Evolutionary conservation across 2,888 invertebrate genomes (phyloP).

Genomic region (Meliscaeva auricollis): DNA sequence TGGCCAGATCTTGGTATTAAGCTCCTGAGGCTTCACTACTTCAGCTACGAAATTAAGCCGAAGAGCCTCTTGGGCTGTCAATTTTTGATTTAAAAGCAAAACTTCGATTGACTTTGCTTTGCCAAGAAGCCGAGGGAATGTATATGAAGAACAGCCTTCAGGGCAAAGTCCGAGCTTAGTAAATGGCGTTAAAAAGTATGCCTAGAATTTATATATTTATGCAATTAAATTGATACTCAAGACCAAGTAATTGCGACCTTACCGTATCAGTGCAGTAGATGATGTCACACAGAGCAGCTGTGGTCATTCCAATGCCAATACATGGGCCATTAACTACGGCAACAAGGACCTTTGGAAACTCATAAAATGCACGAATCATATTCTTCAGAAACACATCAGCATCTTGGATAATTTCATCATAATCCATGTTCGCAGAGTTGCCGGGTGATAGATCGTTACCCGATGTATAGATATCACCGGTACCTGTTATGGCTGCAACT

Average conservation of each 20-base stretch:
- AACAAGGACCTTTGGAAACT: constrained; percentile 94
- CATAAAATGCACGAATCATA: constrained; percentile 91
- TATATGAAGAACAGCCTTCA: constrained; percentile 95
- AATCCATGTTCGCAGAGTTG: constrained; percentile 72
- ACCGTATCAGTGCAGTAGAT: constrained; percentile 94
- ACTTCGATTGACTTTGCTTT: constrained; percentile 89
- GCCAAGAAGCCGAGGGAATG: constrained; percentile 94
- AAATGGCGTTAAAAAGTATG: constrained; percentile 96
- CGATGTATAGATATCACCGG: constrained; percentile 81
- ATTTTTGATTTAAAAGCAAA: constrained; percentile 89
- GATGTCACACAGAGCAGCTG: constrained; percentile 93
- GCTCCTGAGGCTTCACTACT: constrained; percentile 88
- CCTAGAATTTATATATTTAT: constrained; percentile 86
- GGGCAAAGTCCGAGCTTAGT: constrained; percentile 92
- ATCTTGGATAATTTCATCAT: constrained; percentile 80
- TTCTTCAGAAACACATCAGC: constrained; percentile 84
- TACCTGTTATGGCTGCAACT: constrained; percentile 89
- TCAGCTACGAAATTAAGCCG: constrained; percentile 91
- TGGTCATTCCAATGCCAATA: constrained; percentile 92
- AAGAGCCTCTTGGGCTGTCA: constrained; percentile 92
- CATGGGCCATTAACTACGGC: constrained; percentile 97
- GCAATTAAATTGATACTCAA: neutral
- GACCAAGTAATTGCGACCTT: constrained; percentile 56
- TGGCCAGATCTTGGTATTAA: constrained; percentile 87
- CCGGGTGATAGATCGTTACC: constrained; percentile 81